Conservation (phyloP, 2,113 vertebrate genomes). For the Platanista minor region DNA sequence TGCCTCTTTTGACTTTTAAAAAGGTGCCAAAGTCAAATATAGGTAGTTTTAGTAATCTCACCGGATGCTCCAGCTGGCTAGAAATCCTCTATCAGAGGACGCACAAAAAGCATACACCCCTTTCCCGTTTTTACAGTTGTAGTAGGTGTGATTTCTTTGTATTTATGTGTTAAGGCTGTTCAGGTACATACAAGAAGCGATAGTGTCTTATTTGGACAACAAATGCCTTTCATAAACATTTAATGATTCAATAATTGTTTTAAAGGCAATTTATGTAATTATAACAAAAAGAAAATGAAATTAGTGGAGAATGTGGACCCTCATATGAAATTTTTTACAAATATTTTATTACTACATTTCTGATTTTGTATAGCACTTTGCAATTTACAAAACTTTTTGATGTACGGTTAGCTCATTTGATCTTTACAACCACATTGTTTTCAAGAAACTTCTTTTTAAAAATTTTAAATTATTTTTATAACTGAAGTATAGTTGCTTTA, state of each 20-base stretch:
- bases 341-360: not conserved
- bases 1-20: conserved; percentile 75
- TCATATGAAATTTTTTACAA: not conserved
- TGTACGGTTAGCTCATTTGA: conserved; percentile 2
- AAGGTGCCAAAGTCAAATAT: conserved; percentile 82
- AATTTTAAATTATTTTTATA: not conserved
- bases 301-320: not conserved
- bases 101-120: not conserved
- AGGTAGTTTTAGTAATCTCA: conserved; percentile 55
- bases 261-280: conserved; percentile 23
- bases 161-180: not conserved
- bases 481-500: not conserved
- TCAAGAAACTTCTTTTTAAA: not conserved
- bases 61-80: conserved; percentile 60
- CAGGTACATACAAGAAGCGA: not conserved
- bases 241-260: conserved; percentile 30
- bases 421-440: not conserved
- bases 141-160: not conserved
- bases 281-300: not conserved
- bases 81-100: conserved; percentile 43
- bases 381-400: not conserved
- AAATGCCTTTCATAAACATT: not conserved
- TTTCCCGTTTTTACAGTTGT: not conserved
- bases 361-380: not conserved
- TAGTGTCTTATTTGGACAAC: not conserved